Percentiles rank a stretch among this genome's conserved stretches.
These are phyloP conservation scores for Pangasianodon gigas DNA, from an alignment of 2,113 vertebrate species.

Conservation along the genomic window DNA sequence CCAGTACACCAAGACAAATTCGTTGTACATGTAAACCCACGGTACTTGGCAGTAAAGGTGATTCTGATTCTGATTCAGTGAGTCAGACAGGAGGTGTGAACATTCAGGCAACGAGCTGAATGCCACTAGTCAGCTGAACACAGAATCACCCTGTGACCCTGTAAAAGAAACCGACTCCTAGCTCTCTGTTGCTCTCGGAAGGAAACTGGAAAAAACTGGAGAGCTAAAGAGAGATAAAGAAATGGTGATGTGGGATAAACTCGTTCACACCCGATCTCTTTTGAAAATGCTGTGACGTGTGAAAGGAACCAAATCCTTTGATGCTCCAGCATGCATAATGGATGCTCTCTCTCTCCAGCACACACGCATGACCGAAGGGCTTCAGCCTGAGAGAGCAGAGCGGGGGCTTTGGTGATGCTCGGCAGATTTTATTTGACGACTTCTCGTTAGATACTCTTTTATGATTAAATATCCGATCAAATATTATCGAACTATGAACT, in stretches of 20 bases:
- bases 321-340: constrained; percentile 55
- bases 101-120: not conserved
- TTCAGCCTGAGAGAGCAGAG: not conserved
- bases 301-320: constrained; percentile 35
- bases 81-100: not conserved
- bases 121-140: not conserved
- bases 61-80: not conserved
- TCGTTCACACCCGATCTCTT: constrained; percentile 35
- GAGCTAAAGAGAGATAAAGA: constrained; percentile 1
- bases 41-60: no score
- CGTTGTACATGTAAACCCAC: no score
- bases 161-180: not conserved
- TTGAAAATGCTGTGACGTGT: constrained; percentile 11
- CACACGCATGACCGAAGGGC: constrained; percentile 14
- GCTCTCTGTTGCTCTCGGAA: not conserved
- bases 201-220: constrained; percentile 14
- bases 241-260: not conserved
- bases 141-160: not conserved
- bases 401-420: not conserved
- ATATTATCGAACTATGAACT: not conserved
- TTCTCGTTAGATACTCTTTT: not conserved
- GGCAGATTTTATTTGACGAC: not conserved
- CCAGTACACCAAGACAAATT: no score
- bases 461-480: not conserved
- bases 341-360: constrained; percentile 35